phyloP scores from a whole-genome alignment of 1,140 invertebrate species.

The Halotydeus destructor region DNA sequence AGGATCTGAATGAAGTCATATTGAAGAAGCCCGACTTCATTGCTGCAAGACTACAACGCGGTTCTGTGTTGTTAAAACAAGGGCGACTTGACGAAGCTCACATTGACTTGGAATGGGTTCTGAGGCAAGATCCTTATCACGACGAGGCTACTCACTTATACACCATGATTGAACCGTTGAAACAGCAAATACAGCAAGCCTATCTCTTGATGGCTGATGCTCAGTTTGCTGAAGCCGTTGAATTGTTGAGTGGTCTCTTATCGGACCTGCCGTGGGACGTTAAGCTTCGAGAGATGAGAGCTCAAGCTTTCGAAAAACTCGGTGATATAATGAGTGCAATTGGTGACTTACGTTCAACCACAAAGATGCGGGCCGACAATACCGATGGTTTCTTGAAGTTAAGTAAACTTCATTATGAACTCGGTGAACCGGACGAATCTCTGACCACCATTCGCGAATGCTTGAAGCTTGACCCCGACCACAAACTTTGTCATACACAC shows the following conservation, averaged over 20 bases:
- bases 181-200: conserved; percentile 40
- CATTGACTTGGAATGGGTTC: conserved; percentile 54
- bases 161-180: conserved; percentile 37
- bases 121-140: conserved; percentile 49
- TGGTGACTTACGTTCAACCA: conserved; percentile 66
- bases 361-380: conserved; percentile 73
- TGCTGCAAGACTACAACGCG: conserved; percentile 64
- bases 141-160: conserved; percentile 44
- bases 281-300: conserved; percentile 55
- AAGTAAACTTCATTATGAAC: conserved; percentile 57
- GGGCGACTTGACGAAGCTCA: conserved; percentile 59
- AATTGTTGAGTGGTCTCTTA: conserved; percentile 39
- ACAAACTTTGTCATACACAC: conserved; percentile 82
- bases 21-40: conserved; percentile 86
- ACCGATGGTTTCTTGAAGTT: conserved; percentile 69
- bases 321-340: conserved; percentile 71
- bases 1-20: conserved; percentile 76
- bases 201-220: conserved; percentile 39
- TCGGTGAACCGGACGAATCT: conserved; percentile 75
- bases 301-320: conserved; percentile 53
- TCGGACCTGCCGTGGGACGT: conserved; percentile 65
- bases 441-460: conserved; percentile 88
- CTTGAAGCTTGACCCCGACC: conserved; percentile 89
- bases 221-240: conserved; percentile 46
- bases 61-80: conserved; percentile 67